Conservation (phyloP, 2,797 vertebrate species). For the Coregonus ussuriensis region DNA sequence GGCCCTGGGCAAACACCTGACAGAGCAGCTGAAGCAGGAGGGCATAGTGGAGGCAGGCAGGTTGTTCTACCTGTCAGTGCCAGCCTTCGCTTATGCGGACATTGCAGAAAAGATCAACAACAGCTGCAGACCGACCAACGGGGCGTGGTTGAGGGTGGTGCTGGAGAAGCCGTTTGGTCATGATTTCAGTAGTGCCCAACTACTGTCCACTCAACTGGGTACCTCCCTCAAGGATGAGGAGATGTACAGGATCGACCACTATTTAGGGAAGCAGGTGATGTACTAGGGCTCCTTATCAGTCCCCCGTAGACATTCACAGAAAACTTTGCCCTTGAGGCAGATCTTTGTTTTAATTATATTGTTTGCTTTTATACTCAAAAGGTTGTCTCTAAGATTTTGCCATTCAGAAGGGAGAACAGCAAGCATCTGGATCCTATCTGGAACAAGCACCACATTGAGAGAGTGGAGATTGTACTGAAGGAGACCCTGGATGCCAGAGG, state of each 20-base stretch:
- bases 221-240: constrained; percentile 87
- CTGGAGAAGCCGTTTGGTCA: constrained; percentile 98
- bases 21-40: constrained; percentile 71
- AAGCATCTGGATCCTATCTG: constrained; percentile 86
- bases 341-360: neutral
- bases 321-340: neutral
- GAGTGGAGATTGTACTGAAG: constrained; percentile 93
- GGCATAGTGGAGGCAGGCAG: constrained; percentile 85
- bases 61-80: constrained; percentile 94
- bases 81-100: constrained; percentile 87
- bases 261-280: constrained; percentile 93
- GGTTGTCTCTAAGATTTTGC: constrained; percentile 92
- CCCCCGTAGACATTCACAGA: neutral
- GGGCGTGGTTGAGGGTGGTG: constrained; percentile 88
- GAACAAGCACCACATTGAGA: constrained; percentile 89
- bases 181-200: constrained; percentile 83
- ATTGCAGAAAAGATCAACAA: constrained; percentile 85
- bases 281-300: neutral
- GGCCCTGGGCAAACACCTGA: constrained; percentile 75
- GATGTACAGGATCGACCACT: constrained; percentile 97
- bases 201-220: constrained; percentile 79
- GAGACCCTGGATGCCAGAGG: constrained; percentile 93
- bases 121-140: constrained; percentile 80
- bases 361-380: constrained; percentile 56
- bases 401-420: constrained; percentile 88